These are phyloP conservation scores for Gymnothorax reevesii DNA, from an alignment of 2,797 vertebrate genomes.

Conservation along the genomic window DNA sequence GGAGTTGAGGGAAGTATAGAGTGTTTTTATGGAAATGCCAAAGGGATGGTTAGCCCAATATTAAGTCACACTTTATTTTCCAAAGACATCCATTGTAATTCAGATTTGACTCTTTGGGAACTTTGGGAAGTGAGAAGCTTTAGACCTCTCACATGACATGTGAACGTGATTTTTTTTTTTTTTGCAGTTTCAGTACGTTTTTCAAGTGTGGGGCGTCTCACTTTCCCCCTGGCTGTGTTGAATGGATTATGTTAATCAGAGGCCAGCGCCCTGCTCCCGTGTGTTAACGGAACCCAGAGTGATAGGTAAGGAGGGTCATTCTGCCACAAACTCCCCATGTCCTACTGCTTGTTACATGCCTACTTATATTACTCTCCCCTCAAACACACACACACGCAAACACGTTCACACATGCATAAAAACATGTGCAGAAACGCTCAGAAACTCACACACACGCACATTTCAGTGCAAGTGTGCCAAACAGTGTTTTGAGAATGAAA, in stretches of 20 bases:
- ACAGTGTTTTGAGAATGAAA: conserved; percentile 70
- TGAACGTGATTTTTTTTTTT: conserved; percentile 75
- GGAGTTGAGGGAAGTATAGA: conserved; percentile 56
- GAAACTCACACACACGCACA: background rate
- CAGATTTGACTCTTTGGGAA: conserved; percentile 53
- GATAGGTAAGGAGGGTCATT: conserved; percentile 98
- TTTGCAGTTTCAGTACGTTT: conserved; percentile 28
- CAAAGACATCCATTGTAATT: conserved; percentile 46
- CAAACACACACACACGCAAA: conserved; percentile 44
- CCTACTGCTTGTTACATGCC: conserved; percentile 93
- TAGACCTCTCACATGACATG: conserved; percentile 40
- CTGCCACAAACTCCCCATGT: conserved; percentile 89
- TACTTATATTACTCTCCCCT: conserved; percentile 94
- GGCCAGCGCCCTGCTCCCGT: conserved; percentile 79
- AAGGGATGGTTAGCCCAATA: conserved; percentile 31
- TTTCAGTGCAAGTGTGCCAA: conserved; percentile 69
- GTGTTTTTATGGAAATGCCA: conserved; percentile 30
- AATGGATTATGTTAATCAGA: conserved; percentile 91
- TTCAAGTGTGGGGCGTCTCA: background rate
- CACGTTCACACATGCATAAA: conserved; percentile 53
- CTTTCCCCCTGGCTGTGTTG: conserved; percentile 54
- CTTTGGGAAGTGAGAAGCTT: conserved; percentile 36
- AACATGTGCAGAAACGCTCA: conserved; percentile 16
- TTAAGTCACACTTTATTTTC: conserved; percentile 52
- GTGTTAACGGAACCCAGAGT: conserved; percentile 99